These are phyloP conservation scores for Agonopterix arenella DNA, from an alignment of 2,888 invertebrate species.

Conservation along the genomic window DNA sequence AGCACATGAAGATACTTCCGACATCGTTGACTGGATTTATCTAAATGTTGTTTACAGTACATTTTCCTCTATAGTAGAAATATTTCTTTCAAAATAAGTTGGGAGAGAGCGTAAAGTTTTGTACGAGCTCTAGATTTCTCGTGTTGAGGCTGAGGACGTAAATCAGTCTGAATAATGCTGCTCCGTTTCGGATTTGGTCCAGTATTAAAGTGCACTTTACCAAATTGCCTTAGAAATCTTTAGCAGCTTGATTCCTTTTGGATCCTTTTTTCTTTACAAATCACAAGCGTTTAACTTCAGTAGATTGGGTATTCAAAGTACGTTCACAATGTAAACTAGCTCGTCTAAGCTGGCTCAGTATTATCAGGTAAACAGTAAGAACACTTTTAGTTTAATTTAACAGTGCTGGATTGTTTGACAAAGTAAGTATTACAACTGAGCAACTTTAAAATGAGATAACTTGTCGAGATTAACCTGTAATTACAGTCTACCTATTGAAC, in stretches of 20 bases:
- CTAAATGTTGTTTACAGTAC: not conserved
- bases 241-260: constrained; percentile 4
- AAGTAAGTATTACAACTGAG: no score
- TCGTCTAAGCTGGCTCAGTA: no score
- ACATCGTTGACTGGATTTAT: not conserved
- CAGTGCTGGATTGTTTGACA: no score
- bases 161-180: constrained; percentile 38
- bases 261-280: constrained; percentile 2
- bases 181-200: constrained; percentile 26
- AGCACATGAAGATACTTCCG: no score
- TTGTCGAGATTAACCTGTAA: no score
- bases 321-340: no score
- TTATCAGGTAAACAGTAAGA: no score
- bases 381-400: no score
- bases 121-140: constrained; percentile 12
- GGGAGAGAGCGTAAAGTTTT: constrained; percentile 9
- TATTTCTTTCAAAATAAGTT: not conserved
- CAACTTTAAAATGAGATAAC: no score
- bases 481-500: no score
- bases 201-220: constrained; percentile 34
- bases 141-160: constrained; percentile 22
- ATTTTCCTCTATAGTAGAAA: not conserved
- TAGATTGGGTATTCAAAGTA: no score
- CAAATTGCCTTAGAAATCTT: constrained; percentile 26
- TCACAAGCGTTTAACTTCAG: not conserved